phyloP scores from a whole-genome alignment of 1,140 invertebrate genomes.

The Trinorchestia longiramus region DNA sequence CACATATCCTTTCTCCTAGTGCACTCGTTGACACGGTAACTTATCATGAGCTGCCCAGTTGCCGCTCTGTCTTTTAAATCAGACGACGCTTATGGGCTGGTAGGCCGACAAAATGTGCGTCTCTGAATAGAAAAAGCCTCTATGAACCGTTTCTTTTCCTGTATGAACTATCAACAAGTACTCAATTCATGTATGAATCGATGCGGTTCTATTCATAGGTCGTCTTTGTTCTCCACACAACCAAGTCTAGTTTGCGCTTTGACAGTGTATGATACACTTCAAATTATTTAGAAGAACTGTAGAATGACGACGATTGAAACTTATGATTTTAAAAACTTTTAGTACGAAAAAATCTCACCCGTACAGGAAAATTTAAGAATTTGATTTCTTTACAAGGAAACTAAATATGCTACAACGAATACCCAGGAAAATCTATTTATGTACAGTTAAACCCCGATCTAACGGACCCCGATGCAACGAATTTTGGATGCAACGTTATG shows the following conservation, averaged over 20 bases:
- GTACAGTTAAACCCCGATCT: no score
- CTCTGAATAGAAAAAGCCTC: not conserved
- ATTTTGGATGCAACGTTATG: no score
- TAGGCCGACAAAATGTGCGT: not conserved
- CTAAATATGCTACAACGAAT: no score
- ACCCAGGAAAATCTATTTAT: no score
- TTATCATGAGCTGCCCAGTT: not conserved
- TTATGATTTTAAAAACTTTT: not conserved
- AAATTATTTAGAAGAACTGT: not conserved
- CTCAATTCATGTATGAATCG: not conserved
- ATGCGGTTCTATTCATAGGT: not conserved
- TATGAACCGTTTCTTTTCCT: not conserved
- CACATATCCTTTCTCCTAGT: not conserved
- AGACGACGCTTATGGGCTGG: not conserved
- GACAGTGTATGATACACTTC: not conserved
- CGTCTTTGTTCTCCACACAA: not conserved
- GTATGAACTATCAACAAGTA: not conserved
- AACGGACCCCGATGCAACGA: no score
- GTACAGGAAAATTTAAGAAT: no score
- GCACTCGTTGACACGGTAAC: not conserved
- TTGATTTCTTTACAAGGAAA: no score
- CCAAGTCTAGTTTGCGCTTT: not conserved
- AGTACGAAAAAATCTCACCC: not conserved
- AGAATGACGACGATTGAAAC: not conserved
- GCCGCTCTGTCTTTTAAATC: not conserved